Percentiles rank a stretch among this genome's conserved stretches.
These are phyloP conservation scores for Autographa gamma DNA, from an alignment of 2,888 invertebrate genomes.

Conservation along the genomic window DNA sequence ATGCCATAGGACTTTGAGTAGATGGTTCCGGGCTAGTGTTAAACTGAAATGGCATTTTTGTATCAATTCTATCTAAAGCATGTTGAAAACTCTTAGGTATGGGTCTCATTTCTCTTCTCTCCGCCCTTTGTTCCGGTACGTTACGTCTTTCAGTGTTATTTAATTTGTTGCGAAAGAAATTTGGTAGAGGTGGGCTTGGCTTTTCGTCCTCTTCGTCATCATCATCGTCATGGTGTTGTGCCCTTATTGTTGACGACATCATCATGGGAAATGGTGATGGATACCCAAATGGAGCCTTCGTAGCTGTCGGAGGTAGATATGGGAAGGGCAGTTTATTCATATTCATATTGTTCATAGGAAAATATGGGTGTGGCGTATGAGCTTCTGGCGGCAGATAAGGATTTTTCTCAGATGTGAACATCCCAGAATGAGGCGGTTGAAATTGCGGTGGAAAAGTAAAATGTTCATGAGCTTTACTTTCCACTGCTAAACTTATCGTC, in stretches of 20 bases:
- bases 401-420: conserved; percentile 76
- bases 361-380: conserved; percentile 77
- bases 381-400: conserved; percentile 81
- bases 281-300: conserved; percentile 74
- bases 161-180: conserved; percentile 51
- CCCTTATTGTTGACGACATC: conserved; percentile 73
- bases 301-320: conserved; percentile 77
- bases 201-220: conserved; percentile 65
- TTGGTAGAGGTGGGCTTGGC: conserved; percentile 51
- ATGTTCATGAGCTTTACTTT: conserved; percentile 73
- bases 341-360: conserved; percentile 74
- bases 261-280: conserved; percentile 75
- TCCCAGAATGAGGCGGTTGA: conserved; percentile 68
- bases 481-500: conserved; percentile 66
- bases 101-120: conserved; percentile 70
- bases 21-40: conserved; percentile 56
- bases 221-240: conserved; percentile 70
- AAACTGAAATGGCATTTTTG: conserved; percentile 68
- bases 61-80: conserved; percentile 78
- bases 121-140: conserved; percentile 50
- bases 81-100: conserved; percentile 68
- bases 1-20: conserved; percentile 60
- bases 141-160: conserved; percentile 66
- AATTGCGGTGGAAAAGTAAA: conserved; percentile 78
- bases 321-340: conserved; percentile 77